Conservation (phyloP, 1,140 invertebrate species). For the Temnothorax curvispinosus region DNA sequence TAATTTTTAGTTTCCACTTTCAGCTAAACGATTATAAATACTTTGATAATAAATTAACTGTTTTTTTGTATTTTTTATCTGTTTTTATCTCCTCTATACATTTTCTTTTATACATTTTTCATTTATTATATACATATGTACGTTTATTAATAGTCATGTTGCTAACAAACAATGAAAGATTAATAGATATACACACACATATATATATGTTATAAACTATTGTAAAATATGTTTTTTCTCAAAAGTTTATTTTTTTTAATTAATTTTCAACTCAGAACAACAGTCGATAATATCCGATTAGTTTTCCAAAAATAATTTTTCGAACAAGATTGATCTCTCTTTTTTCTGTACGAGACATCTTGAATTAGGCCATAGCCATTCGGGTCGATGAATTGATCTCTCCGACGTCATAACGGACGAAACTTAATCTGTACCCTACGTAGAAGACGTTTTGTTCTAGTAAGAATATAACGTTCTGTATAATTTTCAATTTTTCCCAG, state of each 20-base stretch:
- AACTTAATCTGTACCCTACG: background rate
- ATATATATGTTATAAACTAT: background rate
- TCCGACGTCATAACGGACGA: slow-evolving; percentile 38
- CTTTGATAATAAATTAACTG: background rate
- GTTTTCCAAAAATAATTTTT: slow-evolving; percentile 51
- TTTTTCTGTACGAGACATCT: slow-evolving; percentile 41
- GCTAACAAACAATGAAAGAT: background rate
- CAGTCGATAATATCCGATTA: slow-evolving; percentile 25
- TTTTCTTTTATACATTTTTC: background rate
- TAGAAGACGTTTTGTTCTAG: background rate
- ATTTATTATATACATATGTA: background rate
- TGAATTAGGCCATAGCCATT: slow-evolving; percentile 61
- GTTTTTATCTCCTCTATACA: background rate
- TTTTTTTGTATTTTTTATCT: background rate
- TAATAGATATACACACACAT: background rate
- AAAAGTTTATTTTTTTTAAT: background rate
- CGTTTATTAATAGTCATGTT: background rate
- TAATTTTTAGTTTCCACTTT: background rate
- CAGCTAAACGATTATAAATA: background rate
- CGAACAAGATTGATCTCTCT: slow-evolving; percentile 31
- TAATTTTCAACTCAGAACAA: background rate
- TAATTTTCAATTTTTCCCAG: background rate
- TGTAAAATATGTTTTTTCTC: background rate
- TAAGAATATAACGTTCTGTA: background rate
- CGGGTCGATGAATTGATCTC: slow-evolving; percentile 55